These are phyloP conservation scores for Philypnodon macrostomus DNA, from an alignment of 2,797 vertebrate species.

Conservation along the genomic window DNA sequence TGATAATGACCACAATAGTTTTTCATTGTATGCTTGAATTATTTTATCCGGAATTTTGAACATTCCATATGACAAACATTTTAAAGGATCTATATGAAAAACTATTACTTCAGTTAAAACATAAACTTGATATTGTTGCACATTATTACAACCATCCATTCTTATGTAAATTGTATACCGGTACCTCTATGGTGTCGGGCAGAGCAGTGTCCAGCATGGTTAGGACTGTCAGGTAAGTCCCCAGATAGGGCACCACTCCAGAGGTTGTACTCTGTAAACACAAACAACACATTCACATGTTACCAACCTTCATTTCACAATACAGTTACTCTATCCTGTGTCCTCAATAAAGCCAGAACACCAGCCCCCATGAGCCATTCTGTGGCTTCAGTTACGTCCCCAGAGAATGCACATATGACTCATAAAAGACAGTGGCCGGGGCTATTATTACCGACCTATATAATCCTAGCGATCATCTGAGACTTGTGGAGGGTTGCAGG, in stretches of 20 bases:
- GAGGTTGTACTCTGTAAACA: slow-evolving; percentile 69
- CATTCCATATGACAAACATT: no score
- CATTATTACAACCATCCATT: no score
- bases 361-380: slow-evolving; percentile 10
- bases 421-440: slow-evolving; percentile 39
- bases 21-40: no score
- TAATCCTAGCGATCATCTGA: slow-evolving; percentile 59
- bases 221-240: slow-evolving; percentile 86
- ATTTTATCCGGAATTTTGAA: no score
- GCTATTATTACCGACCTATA: slow-evolving; percentile 68
- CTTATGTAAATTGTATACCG: no score
- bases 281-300: not conserved
- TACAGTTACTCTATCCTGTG: not conserved
- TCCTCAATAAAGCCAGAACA: slow-evolving; percentile 3
- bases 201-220: slow-evolving; percentile 91
- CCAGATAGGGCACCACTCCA: slow-evolving; percentile 85
- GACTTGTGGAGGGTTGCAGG: slow-evolving; percentile 44
- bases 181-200: slow-evolving; percentile 84
- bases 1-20: no score
- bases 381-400: slow-evolving; percentile 46
- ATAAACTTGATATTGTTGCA: no score
- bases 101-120: no score
- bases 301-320: not conserved
- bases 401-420: slow-evolving; percentile 49
- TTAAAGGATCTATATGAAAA: no score